Evolutionary conservation across 2,797 vertebrate species (phyloP).

Genomic region (Hyperoplus immaculatus): DNA sequence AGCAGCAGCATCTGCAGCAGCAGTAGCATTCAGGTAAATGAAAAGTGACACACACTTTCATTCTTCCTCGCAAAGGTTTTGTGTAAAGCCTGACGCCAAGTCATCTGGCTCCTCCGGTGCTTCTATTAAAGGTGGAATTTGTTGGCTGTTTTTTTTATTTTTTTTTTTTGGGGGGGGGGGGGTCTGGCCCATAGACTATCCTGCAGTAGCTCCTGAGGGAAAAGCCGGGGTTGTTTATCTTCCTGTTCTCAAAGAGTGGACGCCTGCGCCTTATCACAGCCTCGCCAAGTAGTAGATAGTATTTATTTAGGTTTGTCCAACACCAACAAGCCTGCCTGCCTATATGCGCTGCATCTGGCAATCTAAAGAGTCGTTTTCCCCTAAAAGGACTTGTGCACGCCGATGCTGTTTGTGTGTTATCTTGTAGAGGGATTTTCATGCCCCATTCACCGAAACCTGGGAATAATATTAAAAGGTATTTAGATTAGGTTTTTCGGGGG

Average conservation of each 20-base stretch:
- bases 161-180: neutral
- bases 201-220: constrained; percentile 62
- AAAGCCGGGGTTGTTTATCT: constrained; percentile 77
- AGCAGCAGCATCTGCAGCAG: constrained; percentile 38
- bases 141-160: constrained; percentile 52
- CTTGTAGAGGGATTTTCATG: constrained; percentile 63
- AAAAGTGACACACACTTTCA: constrained; percentile 80
- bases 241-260: constrained; percentile 76
- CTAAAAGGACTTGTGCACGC: constrained; percentile 66
- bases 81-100: constrained; percentile 61
- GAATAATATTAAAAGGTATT: constrained; percentile 70
- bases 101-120: constrained; percentile 64
- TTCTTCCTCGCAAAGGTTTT: constrained; percentile 68
- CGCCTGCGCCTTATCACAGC: constrained; percentile 79
- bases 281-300: constrained; percentile 72
- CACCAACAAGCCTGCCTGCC: constrained; percentile 40
- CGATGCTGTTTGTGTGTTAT: constrained; percentile 70
- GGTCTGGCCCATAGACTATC: constrained; percentile 73
- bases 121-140: constrained; percentile 77
- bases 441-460: constrained; percentile 53
- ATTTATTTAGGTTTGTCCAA: constrained; percentile 70
- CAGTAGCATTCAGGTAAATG: constrained; percentile 75
- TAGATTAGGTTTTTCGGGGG: constrained; percentile 54
- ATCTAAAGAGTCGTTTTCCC: constrained; percentile 67
- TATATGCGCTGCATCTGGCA: constrained; percentile 67